Evolutionary conservation across 1,140 invertebrate species (phyloP), one percentile per base, ranked within the genome.

Genomic region (Tenebrio molitor): DNA sequence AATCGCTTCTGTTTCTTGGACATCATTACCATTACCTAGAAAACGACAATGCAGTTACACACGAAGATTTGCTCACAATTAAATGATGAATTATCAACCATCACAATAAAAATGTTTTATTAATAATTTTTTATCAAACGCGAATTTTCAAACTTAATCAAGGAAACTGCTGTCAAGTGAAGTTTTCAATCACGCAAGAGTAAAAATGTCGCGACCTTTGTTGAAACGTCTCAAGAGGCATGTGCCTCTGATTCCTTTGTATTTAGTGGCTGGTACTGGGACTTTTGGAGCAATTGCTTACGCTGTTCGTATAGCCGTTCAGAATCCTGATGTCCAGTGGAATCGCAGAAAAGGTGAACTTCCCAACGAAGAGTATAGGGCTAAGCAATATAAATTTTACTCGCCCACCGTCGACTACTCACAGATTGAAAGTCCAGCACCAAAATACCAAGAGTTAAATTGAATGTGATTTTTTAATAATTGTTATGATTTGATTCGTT

Each of bases 311-410:
- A 83, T 95, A 29, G 93, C 93, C n/a, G 76, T 85, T 0, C 86
- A 86, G 58, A 92, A 88, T 78, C 94, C 94, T 34, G 94, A 95
- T 79, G 93, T 95, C 8, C 85, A 91, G 46, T 95, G 93, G 93
- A 88, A 87, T 74, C 87, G 86, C 41, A 88, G 86, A 42, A 82
- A 78, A 15, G 93, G 93, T 78, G 88, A 90, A 1, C 92, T 94
- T 78, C 93, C 94, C 2, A 94, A 92, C 90, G 85, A 95, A 76
- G 88, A 90, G 69, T 96, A 92, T 81, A 85, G 86, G 53, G 84
- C 89, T 62, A 95, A 94, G 80, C 90, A 93, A 77, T 94, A 95
- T 80, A 95, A 95, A 88, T 90, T 91, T 81, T 91, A 90, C 77
- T 90, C 89, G 0, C 89, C 89, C 0, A 86, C 82, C 63, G 80